A percentile compares a stretch with the other conserved stretches of the same genome.
phyloP scores from a whole-genome alignment of 2,797 vertebrate species.

The Anisognathus igniventris region DNA sequence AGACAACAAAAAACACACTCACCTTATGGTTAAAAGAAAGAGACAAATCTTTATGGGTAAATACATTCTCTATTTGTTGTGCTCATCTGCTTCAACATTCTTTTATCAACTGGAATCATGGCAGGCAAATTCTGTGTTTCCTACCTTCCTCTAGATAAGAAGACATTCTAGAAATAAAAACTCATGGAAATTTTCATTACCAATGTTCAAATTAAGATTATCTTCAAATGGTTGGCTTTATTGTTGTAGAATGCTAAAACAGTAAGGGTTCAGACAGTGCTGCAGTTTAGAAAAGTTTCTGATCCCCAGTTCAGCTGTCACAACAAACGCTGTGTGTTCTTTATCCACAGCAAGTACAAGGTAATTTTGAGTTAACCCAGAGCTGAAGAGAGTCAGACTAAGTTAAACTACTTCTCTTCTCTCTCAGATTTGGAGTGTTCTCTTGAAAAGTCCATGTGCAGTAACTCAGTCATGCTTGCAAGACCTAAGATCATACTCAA shows the following conservation, averaged over 20 bases:
- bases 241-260: neutral
- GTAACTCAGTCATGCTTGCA: neutral
- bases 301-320: neutral
- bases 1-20: fast-evolving
- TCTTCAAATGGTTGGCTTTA: neutral
- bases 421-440: neutral
- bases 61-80: constrained; percentile 8
- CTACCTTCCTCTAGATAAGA: neutral
- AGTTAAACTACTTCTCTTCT: neutral
- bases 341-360: neutral
- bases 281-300: neutral
- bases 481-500: neutral
- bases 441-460: neutral
- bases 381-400: neutral
- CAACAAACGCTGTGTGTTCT: neutral
- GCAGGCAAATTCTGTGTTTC: neutral
- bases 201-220: neutral
- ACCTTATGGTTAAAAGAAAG: neutral
- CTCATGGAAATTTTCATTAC: neutral
- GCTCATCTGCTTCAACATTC: neutral
- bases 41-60: neutral
- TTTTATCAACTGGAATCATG: constrained; percentile 7
- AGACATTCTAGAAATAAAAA: constrained; percentile 1
- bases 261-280: neutral
- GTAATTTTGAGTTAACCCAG: neutral